A percentile compares a stretch with the other conserved stretches of the same genome.
These are phyloP conservation scores for Pelosia muscerda DNA, from an alignment of 2,888 invertebrate genomes.

Conservation along the genomic window DNA sequence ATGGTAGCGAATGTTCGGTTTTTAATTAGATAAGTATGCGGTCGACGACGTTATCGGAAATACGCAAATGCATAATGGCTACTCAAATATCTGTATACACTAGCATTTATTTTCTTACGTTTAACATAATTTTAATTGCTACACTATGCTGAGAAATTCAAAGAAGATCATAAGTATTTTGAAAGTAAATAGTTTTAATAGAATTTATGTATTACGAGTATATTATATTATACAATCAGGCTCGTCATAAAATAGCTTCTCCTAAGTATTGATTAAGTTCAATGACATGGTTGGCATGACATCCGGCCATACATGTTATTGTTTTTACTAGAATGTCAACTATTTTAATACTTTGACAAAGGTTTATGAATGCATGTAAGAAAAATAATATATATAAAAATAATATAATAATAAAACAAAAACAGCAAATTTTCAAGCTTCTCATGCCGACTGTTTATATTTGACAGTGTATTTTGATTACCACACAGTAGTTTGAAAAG, in stretches of 20 bases:
- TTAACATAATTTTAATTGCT: neutral
- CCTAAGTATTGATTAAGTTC: slow-evolving; percentile 39
- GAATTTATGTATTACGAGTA: neutral
- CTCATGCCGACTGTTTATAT: neutral
- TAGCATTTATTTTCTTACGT: neutral
- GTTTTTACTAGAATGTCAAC: neutral
- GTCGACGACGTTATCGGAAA: slow-evolving; percentile 12
- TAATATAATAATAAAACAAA: neutral
- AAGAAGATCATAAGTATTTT: neutral
- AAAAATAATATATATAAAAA: neutral
- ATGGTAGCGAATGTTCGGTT: too few relatives aligned
- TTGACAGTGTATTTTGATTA: neutral
- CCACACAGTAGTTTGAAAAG: too few relatives aligned
- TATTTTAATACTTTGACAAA: neutral
- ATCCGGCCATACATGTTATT: slow-evolving; percentile 32
- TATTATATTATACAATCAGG: neutral
- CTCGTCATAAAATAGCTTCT: neutral
- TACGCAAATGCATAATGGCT: slow-evolving; percentile 3
- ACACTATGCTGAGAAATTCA: neutral
- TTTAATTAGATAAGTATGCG: slow-evolving; percentile 15
- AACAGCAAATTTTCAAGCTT: neutral
- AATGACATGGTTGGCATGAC: slow-evolving; percentile 50
- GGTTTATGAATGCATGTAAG: neutral
- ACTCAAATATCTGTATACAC: neutral
- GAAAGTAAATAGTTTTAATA: neutral